These are phyloP conservation scores for Drosophila mimica DNA, from an alignment of 2,888 invertebrate genomes.

Conservation along the genomic window DNA sequence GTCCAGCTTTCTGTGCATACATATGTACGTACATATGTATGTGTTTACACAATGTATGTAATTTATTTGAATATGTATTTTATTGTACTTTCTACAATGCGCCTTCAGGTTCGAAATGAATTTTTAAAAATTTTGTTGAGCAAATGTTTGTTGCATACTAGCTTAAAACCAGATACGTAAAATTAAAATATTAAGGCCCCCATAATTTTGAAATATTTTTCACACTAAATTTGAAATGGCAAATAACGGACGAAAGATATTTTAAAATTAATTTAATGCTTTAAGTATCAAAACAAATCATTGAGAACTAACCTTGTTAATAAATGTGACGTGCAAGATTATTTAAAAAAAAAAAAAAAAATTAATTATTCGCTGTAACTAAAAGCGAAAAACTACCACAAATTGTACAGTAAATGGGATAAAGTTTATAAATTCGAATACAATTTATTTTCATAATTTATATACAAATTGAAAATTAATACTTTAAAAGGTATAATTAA, in stretches of 20 bases:
- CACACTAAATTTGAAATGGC: constrained; percentile 42
- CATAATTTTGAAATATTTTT: constrained; percentile 55
- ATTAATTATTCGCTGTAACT: constrained; percentile 61
- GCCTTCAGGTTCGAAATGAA: constrained; percentile 27
- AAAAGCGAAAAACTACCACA: constrained; percentile 44
- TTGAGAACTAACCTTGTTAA: constrained; percentile 63
- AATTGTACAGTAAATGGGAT: constrained; percentile 71
- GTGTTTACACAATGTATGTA: constrained; percentile 32
- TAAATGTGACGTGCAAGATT: constrained; percentile 75
- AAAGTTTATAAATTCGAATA: constrained; percentile 75
- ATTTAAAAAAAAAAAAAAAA: constrained; percentile 61
- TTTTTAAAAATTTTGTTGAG: constrained; percentile 33
- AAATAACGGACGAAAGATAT: constrained; percentile 47
- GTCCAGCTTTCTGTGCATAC: constrained; percentile 26
- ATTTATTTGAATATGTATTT: constrained; percentile 32
- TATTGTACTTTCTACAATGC: constrained; percentile 34
- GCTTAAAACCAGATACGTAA: constrained; percentile 75
- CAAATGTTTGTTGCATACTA: constrained; percentile 55
- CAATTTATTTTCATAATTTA: constrained; percentile 80
- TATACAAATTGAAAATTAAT: constrained; percentile 59
- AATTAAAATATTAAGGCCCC: constrained; percentile 72
- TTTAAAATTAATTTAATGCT: constrained; percentile 65
- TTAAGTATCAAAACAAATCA: constrained; percentile 53
- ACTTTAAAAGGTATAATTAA: constrained; percentile 50
- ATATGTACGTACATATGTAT: constrained; percentile 13